phyloP scores from a whole-genome alignment of 2,888 invertebrate genomes.

The Ornithoptera alexandrae region DNA sequence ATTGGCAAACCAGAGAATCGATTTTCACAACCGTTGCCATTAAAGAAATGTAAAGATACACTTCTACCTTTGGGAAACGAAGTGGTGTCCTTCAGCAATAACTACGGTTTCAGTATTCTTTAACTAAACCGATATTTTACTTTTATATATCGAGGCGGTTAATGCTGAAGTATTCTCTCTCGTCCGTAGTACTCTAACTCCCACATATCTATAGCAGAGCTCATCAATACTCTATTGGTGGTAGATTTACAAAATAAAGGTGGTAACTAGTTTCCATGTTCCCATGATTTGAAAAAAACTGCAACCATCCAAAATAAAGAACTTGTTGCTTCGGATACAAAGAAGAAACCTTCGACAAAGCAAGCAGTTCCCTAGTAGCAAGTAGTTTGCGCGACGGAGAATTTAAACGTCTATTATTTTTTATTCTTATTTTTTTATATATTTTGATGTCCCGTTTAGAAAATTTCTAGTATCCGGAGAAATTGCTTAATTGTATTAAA shows the following conservation, averaged over 20 bases:
- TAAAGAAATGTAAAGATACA: neutral
- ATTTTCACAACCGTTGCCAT: constrained; percentile 1
- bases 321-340: too few species aligned
- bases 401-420: too few species aligned
- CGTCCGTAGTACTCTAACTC: neutral
- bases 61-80: neutral
- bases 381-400: too few species aligned
- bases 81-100: neutral
- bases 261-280: too few species aligned
- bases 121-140: neutral
- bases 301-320: too few species aligned
- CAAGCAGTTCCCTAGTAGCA: too few species aligned
- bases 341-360: too few species aligned
- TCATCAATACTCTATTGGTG: too few species aligned
- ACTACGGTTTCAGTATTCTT: neutral
- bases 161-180: neutral
- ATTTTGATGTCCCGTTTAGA: neutral
- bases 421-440: too few species aligned
- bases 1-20: neutral
- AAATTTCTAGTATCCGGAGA: neutral
- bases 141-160: neutral
- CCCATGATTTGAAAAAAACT: too few species aligned
- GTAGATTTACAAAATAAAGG: too few species aligned
- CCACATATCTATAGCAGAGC: too few species aligned
- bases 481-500: constrained; percentile 3